Percentiles rank a stretch among this genome's conserved stretches.
Evolutionary conservation across 2,797 vertebrate genomes (phyloP).

Genomic region (Periparus ater): DNA sequence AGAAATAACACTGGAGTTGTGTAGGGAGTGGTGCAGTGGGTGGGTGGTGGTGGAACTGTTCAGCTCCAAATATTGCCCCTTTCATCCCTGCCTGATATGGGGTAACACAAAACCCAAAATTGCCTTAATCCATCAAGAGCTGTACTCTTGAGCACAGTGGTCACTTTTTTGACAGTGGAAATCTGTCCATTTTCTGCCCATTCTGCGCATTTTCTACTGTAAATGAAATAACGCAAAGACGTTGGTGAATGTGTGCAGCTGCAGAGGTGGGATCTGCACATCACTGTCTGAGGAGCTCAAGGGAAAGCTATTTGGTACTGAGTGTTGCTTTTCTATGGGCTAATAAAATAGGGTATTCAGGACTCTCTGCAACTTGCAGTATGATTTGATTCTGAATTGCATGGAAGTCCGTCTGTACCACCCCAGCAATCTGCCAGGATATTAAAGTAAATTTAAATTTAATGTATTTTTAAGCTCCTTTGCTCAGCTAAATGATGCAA

Average conservation of each 20-base stretch:
- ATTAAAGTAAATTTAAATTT: conserved; percentile 27
- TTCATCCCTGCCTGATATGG: background rate
- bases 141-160: background rate
- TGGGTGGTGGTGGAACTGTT: background rate
- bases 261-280: background rate
- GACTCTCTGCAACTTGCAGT: background rate
- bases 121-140: background rate
- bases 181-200: background rate
- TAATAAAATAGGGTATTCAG: background rate
- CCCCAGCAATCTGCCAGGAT: background rate
- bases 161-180: background rate
- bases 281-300: background rate
- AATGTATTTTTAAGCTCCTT: conserved; percentile 33
- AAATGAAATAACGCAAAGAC: background rate
- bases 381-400: background rate
- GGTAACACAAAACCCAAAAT: background rate
- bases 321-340: background rate
- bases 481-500: conserved; percentile 15
- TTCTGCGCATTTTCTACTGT: background rate
- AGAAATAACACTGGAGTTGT: background rate
- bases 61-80: background rate
- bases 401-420: background rate
- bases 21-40: background rate
- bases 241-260: background rate
- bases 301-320: background rate